Percentiles rank a stretch among this genome's conserved stretches.
Evolutionary conservation across 2,113 vertebrate genomes (phyloP).

Genomic region (Loxodonta africana): DNA sequence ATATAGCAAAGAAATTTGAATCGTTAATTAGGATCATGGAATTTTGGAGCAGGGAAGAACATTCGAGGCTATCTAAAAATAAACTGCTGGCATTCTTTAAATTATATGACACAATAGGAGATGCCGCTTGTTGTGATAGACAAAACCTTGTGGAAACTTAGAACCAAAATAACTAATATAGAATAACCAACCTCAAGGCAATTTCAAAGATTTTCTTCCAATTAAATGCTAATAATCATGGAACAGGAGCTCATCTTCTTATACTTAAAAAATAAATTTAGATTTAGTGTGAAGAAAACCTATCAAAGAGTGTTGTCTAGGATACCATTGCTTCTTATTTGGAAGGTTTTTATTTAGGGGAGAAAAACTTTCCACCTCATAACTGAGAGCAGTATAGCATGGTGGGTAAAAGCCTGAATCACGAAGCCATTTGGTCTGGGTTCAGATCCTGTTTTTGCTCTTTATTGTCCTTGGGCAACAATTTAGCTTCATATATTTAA

Average conservation of each 20-base stretch:
- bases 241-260: background rate
- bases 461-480: background rate
- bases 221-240: background rate
- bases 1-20: background rate
- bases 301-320: background rate
- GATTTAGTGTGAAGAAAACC: background rate
- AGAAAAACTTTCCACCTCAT: background rate
- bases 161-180: background rate
- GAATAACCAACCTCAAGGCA: slow-evolving; percentile 8
- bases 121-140: background rate
- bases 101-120: background rate
- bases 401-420: background rate
- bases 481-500: background rate
- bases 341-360: background rate
- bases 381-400: background rate
- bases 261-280: slow-evolving; percentile 36
- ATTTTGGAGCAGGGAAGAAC: background rate
- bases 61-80: slow-evolving; percentile 28
- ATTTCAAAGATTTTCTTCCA: background rate
- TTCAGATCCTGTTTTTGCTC: background rate
- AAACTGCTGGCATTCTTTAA: background rate
- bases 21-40: background rate
- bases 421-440: background rate
- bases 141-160: background rate
- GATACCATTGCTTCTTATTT: background rate